phyloP scores from a whole-genome alignment of 1,140 invertebrate genomes.

The Psix sp. region DNA sequence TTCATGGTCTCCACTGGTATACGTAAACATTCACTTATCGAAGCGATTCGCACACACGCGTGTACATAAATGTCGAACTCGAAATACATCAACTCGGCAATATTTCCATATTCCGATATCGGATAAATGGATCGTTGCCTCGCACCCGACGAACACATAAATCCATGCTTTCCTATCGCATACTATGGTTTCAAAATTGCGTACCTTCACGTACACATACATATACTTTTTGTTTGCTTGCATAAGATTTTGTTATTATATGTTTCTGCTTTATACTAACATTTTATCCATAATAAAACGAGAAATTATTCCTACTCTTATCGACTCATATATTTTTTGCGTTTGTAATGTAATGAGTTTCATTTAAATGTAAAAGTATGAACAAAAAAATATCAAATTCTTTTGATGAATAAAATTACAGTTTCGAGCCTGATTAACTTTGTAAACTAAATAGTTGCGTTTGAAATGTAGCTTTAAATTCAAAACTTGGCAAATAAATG shows the following conservation, averaged over 20 bases:
- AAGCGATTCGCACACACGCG: conserved; percentile 19
- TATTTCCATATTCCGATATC: conserved; percentile 74
- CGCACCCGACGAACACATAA: conserved; percentile 67
- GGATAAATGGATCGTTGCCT: conserved; percentile 72
- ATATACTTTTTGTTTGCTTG: conserved; percentile 36
- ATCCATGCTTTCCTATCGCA: conserved; percentile 67
- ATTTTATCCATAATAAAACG: no score
- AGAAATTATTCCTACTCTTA: no score
- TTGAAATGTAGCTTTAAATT: no score
- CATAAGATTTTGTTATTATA: conserved; percentile 31
- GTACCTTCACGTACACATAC: conserved; percentile 18
- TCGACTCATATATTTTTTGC: no score
- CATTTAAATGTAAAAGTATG: no score
- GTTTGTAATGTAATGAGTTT: no score
- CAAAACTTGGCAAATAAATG: no score
- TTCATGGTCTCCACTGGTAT: conserved; percentile 49
- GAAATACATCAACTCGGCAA: conserved; percentile 70
- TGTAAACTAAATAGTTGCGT: no score
- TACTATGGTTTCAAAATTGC: conserved; percentile 65
- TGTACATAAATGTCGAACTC: conserved; percentile 50
- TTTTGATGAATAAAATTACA: no score
- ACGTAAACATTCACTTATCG: conserved; percentile 54
- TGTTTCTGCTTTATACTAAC: no score
- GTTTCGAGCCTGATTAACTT: no score
- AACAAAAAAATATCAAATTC: no score